Evolutionary conservation across 1,140 invertebrate genomes (phyloP), one percentile per base, ranked within the genome.

Genomic region (Aphis craccivora): DNA sequence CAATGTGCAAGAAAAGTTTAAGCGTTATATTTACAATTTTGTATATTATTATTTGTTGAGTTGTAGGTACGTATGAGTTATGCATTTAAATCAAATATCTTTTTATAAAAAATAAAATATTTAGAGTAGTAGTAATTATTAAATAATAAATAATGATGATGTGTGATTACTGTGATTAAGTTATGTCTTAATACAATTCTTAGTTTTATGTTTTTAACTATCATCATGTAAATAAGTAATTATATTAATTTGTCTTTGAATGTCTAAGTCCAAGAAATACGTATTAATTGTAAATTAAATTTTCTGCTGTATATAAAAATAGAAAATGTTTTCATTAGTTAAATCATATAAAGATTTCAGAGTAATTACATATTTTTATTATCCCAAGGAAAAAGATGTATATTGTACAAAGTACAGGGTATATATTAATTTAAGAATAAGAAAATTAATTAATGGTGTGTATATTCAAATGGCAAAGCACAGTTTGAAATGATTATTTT

Each of bases 401-500:
- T 51, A 88, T 88, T 51, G 22, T 18, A 18, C 5, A 53, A 35
- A 53, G n/a, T 51, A 30, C 5, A 53, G 48, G 53, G n/a, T 51
- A 30, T n/a, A 51, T 88, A 88, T 88, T 88, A 88, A 53, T 53
- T 53, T 37, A 18, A 37, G 48, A 53, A 53, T 53, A 30, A 37
- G 51, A 89, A 89, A 53, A 55, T 89, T 89, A 89, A 89, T 89
- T 89, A 89, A 89, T 89, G 51, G 51, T 2, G 51, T 25, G 35
- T 55, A 89, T 89, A 89, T 89, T 89, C 48, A 53, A 89, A 89
- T 25, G 35, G 48, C 35, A 37, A 89, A 55, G 88, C 48, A 40
- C 51, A 37, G 51, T 89, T 89, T 89, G 51, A 55, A 53, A 89
- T 53, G 45, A 89, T 89, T 55, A 89, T 89, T 55, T 89, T 89